These are phyloP conservation scores for Nothobranchius kuhntae DNA, from an alignment of 2,113 vertebrate species.

Conservation along the genomic window DNA sequence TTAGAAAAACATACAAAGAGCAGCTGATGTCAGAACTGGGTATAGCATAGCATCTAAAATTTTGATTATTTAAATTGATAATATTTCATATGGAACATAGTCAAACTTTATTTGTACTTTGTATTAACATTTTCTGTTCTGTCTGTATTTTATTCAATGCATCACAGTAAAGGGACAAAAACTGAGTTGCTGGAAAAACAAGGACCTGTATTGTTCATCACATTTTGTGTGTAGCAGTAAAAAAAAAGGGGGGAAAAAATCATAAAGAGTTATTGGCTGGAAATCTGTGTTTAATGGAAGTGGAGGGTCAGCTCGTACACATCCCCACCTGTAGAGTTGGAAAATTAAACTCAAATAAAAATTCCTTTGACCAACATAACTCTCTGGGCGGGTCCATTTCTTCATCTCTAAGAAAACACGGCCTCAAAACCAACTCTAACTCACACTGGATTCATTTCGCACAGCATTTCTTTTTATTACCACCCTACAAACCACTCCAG, in stretches of 20 bases:
- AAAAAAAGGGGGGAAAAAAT: neutral
- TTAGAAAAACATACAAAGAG: neutral
- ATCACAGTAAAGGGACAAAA: conserved; percentile 3
- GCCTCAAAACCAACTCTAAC: conserved; percentile 54
- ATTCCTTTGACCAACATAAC: conserved; percentile 51
- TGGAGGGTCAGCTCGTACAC: conserved; percentile 26
- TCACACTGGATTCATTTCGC: conserved; percentile 66
- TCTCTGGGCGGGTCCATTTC: conserved; percentile 49
- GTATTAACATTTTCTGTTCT: too few relatives aligned
- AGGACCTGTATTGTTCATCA: neutral
- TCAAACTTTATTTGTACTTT: too few relatives aligned
- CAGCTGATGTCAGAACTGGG: neutral
- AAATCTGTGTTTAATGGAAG: conserved; percentile 26
- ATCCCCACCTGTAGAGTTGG: conserved; percentile 55
- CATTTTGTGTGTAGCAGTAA: conserved; percentile 13
- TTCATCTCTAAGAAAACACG: conserved; percentile 65
- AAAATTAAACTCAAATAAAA: conserved; percentile 63
- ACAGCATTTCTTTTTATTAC: conserved; percentile 67
- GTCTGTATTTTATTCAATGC: neutral
- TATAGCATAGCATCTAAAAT: too few relatives aligned
- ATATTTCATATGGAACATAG: too few relatives aligned
- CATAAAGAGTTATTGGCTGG: neutral
- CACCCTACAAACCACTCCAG: conserved; percentile 61
- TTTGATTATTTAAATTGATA: too few relatives aligned
- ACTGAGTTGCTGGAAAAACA: neutral